Conservation (phyloP, 2,113 vertebrate species). For the Sapayoa aenigma region DNA sequence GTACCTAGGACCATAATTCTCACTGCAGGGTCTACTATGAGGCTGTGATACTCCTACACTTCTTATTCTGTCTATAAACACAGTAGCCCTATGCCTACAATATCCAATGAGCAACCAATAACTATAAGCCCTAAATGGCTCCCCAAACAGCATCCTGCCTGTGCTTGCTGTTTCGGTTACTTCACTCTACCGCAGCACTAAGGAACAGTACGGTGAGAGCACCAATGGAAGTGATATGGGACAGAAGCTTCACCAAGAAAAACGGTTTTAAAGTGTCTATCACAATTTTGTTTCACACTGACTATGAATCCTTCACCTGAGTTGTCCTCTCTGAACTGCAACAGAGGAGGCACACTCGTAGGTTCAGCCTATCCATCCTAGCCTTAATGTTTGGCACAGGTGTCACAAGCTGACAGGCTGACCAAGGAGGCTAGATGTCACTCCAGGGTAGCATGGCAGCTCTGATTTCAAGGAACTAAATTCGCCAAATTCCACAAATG, state of each 20-base stretch:
- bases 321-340: background rate
- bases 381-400: background rate
- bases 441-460: background rate
- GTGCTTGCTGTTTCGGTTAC: fast-evolving
- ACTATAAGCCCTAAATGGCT: background rate
- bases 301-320: background rate
- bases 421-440: background rate
- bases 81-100: background rate
- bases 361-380: background rate
- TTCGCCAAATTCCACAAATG: background rate
- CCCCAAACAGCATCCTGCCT: background rate
- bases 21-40: background rate
- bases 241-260: background rate
- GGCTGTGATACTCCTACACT: background rate
- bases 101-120: background rate
- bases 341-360: background rate
- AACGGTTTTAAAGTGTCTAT: background rate
- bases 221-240: fast-evolving
- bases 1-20: background rate
- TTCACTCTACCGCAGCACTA: background rate
- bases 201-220: background rate
- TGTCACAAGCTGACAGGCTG: background rate
- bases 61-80: background rate
- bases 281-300: background rate
- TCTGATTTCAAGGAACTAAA: conserved; percentile 1